Percentiles rank a stretch among this genome's conserved stretches.
Conservation (phyloP, 2,888 invertebrate genomes). For the Nasonovia ribisnigri region DNA sequence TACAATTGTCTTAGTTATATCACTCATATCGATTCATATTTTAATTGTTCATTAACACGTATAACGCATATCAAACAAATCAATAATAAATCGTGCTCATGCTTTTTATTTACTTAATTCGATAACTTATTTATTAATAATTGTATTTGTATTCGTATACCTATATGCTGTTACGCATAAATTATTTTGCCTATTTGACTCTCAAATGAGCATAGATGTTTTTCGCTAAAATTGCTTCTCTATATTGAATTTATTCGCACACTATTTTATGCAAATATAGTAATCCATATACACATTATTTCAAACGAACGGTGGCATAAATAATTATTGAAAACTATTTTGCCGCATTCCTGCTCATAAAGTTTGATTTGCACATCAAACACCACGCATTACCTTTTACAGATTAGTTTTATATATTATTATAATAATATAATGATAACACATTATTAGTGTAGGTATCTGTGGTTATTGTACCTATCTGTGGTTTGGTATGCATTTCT, state of each 20-base stretch:
- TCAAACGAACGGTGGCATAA: background rate
- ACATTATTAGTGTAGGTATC: too few relatives aligned
- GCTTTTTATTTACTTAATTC: background rate
- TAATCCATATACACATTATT: background rate
- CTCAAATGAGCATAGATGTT: background rate
- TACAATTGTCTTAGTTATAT: background rate
- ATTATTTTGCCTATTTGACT: conserved; percentile 5
- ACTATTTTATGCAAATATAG: background rate
- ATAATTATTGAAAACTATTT: conserved; percentile 7
- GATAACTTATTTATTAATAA: background rate
- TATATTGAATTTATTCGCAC: background rate
- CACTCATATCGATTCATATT: background rate
- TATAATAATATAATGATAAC: background rate
- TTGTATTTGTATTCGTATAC: background rate
- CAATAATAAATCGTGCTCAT: background rate
- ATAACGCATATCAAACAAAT: background rate
- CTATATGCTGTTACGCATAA: background rate
- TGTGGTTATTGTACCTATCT: background rate
- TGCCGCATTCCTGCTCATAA: background rate
- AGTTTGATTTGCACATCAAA: background rate
- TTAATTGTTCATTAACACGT: background rate
- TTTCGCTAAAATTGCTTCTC: background rate
- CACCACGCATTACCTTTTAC: background rate
- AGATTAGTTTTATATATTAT: background rate
- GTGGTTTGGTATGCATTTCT: background rate